phyloP scores from a whole-genome alignment of 2,113 vertebrate genomes.

The Zosterops japonicus region DNA sequence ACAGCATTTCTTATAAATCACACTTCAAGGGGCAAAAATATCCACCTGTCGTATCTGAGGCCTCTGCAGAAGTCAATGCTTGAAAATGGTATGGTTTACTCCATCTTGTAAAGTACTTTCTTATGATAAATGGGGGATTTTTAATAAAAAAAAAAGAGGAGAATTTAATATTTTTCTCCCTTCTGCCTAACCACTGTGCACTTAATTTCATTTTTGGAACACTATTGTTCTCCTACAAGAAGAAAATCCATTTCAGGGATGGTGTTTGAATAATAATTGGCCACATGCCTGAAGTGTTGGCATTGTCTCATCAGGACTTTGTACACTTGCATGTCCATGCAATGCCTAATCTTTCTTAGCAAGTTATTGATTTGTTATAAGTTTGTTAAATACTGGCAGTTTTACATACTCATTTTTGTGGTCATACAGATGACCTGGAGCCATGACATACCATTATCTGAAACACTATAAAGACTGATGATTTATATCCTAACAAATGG shows the following conservation, averaged over 20 bases:
- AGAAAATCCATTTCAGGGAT: neutral
- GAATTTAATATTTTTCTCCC: neutral
- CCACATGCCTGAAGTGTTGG: neutral
- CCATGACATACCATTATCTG: neutral
- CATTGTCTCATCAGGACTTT: neutral
- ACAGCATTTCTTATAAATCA: slow-evolving; percentile 13
- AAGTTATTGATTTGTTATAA: neutral
- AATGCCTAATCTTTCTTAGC: neutral
- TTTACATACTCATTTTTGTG: neutral
- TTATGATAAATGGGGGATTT: neutral
- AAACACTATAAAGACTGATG: neutral
- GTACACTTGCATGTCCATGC: neutral
- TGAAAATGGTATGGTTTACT: neutral
- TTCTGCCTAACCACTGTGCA: neutral
- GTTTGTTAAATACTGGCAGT: neutral
- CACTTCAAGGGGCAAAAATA: neutral
- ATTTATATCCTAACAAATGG: neutral
- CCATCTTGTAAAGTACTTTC: neutral
- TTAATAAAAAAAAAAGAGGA: neutral
- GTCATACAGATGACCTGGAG: neutral
- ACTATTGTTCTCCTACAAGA: neutral
- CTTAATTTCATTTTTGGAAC: neutral
- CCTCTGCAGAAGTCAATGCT: neutral
- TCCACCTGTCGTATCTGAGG: neutral
- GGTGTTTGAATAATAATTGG: neutral